These are phyloP conservation scores for Pseudomyrmex sp. DNA, from an alignment of 1,140 invertebrate genomes.

Conservation along the genomic window DNA sequence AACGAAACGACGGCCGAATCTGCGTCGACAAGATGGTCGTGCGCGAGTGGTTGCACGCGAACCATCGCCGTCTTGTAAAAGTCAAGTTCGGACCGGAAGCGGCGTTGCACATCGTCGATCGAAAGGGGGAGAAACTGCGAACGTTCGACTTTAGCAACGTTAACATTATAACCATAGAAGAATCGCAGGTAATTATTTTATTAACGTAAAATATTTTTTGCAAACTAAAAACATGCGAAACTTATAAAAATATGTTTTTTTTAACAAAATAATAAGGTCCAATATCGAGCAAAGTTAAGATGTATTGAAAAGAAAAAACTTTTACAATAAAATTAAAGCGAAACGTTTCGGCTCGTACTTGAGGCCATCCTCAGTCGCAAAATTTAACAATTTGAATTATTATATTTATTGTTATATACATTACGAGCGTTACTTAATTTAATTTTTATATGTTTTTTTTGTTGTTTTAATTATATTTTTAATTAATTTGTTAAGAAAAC, in stretches of 20 bases:
- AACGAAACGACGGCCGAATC: conserved; percentile 86
- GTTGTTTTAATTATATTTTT: no score
- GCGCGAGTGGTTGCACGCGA: conserved; percentile 97
- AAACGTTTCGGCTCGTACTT: no score
- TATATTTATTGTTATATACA: no score
- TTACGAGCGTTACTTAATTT: no score
- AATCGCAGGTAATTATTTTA: conserved; percentile 86
- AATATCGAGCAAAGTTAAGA: no score
- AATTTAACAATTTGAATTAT: no score
- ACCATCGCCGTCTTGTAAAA: conserved; percentile 95
- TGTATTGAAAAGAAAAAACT: no score
- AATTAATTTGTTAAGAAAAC: not conserved
- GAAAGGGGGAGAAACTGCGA: conserved; percentile 95
- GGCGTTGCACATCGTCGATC: conserved; percentile 93
- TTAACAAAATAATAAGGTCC: no score
- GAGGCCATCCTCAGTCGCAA: no score
- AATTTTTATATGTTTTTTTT: no score
- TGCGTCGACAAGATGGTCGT: conserved; percentile 97
- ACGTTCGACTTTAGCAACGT: conserved; percentile 91
- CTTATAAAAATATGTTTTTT: not conserved
- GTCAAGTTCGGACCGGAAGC: conserved; percentile 95
- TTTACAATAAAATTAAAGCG: no score
- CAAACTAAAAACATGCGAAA: not conserved
- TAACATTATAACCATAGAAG: conserved; percentile 92
- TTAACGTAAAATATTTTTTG: conserved; percentile 10